Conservation (phyloP, 2,888 invertebrate species). For the Chloromyia formosa region DNA sequence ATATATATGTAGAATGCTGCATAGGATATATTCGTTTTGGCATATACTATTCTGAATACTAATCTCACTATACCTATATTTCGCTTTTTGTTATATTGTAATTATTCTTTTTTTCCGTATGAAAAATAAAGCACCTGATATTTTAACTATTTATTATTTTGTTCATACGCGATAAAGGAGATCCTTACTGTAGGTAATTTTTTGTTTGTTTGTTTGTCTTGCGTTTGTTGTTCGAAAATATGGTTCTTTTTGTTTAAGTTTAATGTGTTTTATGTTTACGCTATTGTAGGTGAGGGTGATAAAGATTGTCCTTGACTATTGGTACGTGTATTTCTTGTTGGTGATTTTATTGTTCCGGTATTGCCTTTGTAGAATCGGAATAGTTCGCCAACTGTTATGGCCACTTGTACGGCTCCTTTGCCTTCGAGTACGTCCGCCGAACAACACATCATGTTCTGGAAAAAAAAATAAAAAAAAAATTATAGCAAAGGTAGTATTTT, state of each 20-base stretch:
- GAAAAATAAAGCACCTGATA: constrained; percentile 41
- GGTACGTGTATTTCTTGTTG: constrained; percentile 33
- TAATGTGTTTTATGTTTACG: constrained; percentile 13
- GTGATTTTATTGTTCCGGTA: constrained; percentile 48
- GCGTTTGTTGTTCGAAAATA: neutral
- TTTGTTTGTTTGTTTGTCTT: neutral
- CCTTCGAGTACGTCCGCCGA: constrained; percentile 93
- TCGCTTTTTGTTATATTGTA: too few species aligned
- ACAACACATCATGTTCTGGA: constrained; percentile 88
- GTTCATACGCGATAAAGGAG: constrained; percentile 32
- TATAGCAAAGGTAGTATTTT: too few species aligned
- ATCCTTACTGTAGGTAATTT: constrained; percentile 5
- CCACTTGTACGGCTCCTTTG: constrained; percentile 85
- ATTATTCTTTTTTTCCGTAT: constrained; percentile 1
- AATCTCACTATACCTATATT: neutral
- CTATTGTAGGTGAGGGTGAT: constrained; percentile 39
- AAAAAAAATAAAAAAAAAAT: constrained; percentile 27
- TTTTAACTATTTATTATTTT: constrained; percentile 22
- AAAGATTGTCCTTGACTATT: constrained; percentile 36
- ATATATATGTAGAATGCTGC: neutral
- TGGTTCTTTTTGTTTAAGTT: neutral
- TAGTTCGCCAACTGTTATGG: constrained; percentile 87
- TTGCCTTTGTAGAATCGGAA: constrained; percentile 71
- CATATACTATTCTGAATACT: constrained; percentile 20
- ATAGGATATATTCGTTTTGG: constrained; percentile 17